These are phyloP conservation scores for Scylla paramamosain DNA, from an alignment of 1,140 invertebrate species.

Conservation along the genomic window DNA sequence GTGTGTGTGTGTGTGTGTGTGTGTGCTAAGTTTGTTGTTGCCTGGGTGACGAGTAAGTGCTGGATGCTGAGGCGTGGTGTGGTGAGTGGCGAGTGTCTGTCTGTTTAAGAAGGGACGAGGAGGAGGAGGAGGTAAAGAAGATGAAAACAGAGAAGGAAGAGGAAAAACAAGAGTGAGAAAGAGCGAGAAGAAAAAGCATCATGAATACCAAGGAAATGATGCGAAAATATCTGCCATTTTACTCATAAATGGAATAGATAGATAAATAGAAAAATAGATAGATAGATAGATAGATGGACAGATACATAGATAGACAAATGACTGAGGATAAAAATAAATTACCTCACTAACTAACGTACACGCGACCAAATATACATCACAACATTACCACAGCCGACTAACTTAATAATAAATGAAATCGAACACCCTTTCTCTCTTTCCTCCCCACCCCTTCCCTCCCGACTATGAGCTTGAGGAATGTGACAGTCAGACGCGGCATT, in stretches of 20 bases:
- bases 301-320: background rate
- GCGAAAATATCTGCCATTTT: no score
- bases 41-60: background rate
- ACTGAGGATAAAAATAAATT: no score
- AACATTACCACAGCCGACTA: no score
- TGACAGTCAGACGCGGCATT: background rate
- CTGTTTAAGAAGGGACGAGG: background rate
- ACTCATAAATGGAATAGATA: background rate
- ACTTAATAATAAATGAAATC: no score
- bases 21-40: background rate
- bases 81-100: background rate
- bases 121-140: background rate
- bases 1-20: background rate
- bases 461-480: background rate
- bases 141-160: background rate
- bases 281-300: background rate
- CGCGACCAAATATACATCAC: no score
- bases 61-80: background rate
- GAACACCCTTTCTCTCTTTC: no score
- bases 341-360: no score
- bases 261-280: background rate
- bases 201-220: background rate
- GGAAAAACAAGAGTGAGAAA: background rate
- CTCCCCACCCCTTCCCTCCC: no score
- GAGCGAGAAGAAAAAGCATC: background rate